A percentile compares a stretch with the other conserved stretches of the same genome.
Evolutionary conservation across 2,113 vertebrate genomes (phyloP).

Genomic region (Hyperopisus bebe): DNA sequence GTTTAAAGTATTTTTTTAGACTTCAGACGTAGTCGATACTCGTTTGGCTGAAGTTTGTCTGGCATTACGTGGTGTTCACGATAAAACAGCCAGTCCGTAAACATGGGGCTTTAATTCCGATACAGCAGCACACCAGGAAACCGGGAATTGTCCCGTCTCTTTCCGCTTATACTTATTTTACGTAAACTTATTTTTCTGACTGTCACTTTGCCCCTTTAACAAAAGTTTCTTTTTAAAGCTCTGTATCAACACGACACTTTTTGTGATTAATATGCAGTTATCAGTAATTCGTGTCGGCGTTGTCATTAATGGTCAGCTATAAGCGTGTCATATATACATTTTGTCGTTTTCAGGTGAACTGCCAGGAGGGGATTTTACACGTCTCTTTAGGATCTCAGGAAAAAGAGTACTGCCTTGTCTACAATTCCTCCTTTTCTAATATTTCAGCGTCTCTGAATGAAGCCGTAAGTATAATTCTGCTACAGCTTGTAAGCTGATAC

Average conservation of each 20-base stretch:
- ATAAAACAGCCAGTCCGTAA: not conserved
- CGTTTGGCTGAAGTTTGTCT: not conserved
- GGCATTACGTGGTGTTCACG: not conserved
- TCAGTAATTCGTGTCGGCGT: not conserved
- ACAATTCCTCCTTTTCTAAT: constrained; percentile 69
- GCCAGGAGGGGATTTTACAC: constrained; percentile 74
- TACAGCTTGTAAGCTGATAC: not conserved
- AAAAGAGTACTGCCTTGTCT: constrained; percentile 75
- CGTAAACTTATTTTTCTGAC: not conserved
- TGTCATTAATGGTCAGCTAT: not conserved
- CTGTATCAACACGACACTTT: not conserved
- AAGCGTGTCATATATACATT: not conserved
- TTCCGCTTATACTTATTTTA: not conserved
- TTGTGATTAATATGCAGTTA: not conserved
- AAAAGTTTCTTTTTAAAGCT: not conserved
- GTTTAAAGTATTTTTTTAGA: not conserved
- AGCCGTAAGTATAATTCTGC: constrained; percentile 65
- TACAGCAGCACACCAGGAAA: not conserved
- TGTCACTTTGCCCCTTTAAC: not conserved
- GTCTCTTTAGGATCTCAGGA: constrained; percentile 49
- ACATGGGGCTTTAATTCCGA: not conserved
- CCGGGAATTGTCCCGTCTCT: not conserved
- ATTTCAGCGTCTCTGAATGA: constrained; percentile 60
- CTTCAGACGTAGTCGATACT: not conserved
- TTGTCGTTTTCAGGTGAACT: constrained; percentile 55